Evolutionary conservation across 2,888 invertebrate species (phyloP).

Genomic region (Plagodis pulveraria): DNA sequence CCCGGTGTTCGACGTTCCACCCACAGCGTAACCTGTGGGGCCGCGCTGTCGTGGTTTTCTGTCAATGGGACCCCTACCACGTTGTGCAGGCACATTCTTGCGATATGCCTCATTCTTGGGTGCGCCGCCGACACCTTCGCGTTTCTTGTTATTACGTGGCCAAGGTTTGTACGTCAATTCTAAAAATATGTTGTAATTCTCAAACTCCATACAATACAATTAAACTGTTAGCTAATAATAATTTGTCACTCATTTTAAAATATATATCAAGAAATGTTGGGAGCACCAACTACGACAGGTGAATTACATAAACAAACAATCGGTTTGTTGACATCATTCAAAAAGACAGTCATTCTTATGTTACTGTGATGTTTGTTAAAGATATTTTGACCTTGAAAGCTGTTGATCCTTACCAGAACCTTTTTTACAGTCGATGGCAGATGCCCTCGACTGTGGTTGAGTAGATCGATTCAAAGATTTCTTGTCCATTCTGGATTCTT

Average conservation of each 20-base stretch:
- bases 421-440: conserved; percentile 90
- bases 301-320: conserved; percentile 9
- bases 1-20: conserved; percentile 90
- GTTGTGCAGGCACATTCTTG: conserved; percentile 88
- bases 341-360: conserved; percentile 13
- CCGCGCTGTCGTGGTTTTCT: conserved; percentile 88
- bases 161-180: conserved; percentile 85
- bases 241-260: too few relatives aligned
- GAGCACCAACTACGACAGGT: too few relatives aligned
- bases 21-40: conserved; percentile 74
- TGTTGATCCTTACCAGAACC: conserved; percentile 85
- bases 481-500: conserved; percentile 90
- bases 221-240: too few relatives aligned
- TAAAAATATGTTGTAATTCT: conserved; percentile 35
- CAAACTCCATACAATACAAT: too few relatives aligned
- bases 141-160: conserved; percentile 87
- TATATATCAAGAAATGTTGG: too few relatives aligned
- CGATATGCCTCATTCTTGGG: conserved; percentile 87
- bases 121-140: conserved; percentile 84
- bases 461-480: conserved; percentile 88
- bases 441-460: conserved; percentile 89
- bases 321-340: conserved; percentile 13
- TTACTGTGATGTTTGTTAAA: not conserved
- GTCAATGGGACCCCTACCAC: conserved; percentile 88
- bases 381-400: conserved; percentile 50